These are phyloP conservation scores for Pomatorhinus ruficollis DNA, from an alignment of 2,113 vertebrate genomes.

Conservation along the genomic window DNA sequence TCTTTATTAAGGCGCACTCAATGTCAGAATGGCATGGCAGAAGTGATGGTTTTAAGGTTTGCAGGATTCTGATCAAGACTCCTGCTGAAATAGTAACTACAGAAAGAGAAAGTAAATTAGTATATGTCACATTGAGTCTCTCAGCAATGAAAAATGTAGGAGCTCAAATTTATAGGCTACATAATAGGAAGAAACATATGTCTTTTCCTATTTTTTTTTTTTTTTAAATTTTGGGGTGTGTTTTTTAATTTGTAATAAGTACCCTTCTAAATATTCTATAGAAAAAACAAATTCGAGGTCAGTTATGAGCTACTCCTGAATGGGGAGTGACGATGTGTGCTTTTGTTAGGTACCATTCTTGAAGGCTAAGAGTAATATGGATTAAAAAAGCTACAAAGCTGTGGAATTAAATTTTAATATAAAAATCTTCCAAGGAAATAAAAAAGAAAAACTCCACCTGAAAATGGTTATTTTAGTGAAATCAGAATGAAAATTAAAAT, in stretches of 20 bases:
- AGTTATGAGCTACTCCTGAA: background rate
- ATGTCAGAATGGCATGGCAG: background rate
- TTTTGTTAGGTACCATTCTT: background rate
- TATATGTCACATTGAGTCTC: background rate
- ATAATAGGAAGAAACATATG: background rate
- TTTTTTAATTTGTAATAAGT: background rate
- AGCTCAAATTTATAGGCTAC: background rate
- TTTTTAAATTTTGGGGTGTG: background rate
- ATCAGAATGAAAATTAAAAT: background rate
- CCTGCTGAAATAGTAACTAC: background rate
- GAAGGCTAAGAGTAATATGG: background rate
- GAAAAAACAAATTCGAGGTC: background rate
- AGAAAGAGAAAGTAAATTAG: background rate
- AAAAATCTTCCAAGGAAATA: background rate
- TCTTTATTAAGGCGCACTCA: background rate
- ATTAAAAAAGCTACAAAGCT: background rate
- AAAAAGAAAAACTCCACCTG: accelerated
- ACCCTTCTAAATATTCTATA: background rate
- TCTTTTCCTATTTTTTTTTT: background rate
- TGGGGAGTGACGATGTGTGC: no score
- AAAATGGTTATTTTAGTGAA: background rate
- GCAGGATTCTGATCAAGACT: background rate
- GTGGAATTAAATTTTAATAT: background rate
- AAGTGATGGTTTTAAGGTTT: background rate
- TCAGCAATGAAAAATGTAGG: background rate